These are phyloP conservation scores for Melinopterus prodromus DNA, from an alignment of 2,888 invertebrate species.

Conservation along the genomic window DNA sequence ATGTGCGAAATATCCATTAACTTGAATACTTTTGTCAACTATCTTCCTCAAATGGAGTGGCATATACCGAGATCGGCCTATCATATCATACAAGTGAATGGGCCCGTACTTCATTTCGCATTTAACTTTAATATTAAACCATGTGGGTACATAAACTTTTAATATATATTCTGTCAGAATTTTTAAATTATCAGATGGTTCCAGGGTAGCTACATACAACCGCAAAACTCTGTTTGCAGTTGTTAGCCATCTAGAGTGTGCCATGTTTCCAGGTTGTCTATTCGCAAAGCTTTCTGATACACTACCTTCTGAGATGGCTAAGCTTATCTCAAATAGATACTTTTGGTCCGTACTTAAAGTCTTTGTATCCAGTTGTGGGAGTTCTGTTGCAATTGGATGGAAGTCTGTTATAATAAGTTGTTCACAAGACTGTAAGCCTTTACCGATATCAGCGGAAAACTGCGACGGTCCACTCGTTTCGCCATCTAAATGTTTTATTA, in stretches of 20 bases:
- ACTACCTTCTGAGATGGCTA: conserved; percentile 33
- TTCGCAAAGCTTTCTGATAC: conserved; percentile 32
- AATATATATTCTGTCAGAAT: conserved; percentile 36
- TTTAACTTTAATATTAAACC: conserved; percentile 40
- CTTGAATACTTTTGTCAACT: conserved; percentile 38
- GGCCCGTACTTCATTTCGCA: conserved; percentile 29
- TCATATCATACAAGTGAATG: conserved; percentile 32
- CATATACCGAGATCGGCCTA: conserved; percentile 18
- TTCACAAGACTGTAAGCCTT: conserved; percentile 39
- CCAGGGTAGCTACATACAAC: conserved; percentile 37
- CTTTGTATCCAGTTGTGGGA: conserved; percentile 16
- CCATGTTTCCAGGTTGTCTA: conserved; percentile 35
- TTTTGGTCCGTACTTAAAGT: conserved; percentile 43
- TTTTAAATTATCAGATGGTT: conserved; percentile 36
- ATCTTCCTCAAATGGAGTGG: conserved; percentile 32
- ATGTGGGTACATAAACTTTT: conserved; percentile 42
- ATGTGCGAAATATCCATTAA: conserved; percentile 47
- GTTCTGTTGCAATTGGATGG: background rate
- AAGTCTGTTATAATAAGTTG: conserved; percentile 28
- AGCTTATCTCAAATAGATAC: conserved; percentile 37
- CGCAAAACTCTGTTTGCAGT: conserved; percentile 36
- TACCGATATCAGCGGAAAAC: conserved; percentile 44
- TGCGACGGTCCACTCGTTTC: conserved; percentile 41
- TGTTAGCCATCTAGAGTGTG: conserved; percentile 36
- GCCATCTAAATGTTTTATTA: conserved; percentile 38